phyloP scores from a whole-genome alignment of 2,888 invertebrate genomes.

The Calameuta pallipes region DNA sequence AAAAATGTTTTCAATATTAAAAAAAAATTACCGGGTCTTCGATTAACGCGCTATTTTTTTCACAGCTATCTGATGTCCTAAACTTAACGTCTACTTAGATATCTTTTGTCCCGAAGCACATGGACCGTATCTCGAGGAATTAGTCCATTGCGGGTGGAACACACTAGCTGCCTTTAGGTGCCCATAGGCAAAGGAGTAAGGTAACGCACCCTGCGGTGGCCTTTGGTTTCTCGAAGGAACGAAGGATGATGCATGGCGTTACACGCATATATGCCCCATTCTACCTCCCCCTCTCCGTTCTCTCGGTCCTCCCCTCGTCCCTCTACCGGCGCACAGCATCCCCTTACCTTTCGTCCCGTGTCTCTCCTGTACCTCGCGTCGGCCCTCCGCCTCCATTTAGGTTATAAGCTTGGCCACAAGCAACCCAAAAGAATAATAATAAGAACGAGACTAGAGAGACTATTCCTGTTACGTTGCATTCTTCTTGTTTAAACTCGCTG shows the following conservation, averaged over 20 bases:
- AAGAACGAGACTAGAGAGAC: conserved; percentile 57
- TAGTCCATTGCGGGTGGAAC: conserved; percentile 20
- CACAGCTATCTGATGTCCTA: not conserved
- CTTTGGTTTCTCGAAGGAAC: conserved; percentile 61
- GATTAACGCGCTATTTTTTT: not conserved
- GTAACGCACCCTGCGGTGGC: conserved; percentile 64
- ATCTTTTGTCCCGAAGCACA: not conserved
- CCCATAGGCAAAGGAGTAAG: conserved; percentile 56
- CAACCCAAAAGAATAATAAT: conserved; percentile 56
- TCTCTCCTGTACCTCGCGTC: conserved; percentile 30
- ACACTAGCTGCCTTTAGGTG: conserved; percentile 26
- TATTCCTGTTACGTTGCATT: conserved; percentile 65
- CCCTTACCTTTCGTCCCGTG: conserved; percentile 31
- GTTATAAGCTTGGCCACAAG: conserved; percentile 43
- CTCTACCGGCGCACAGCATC: conserved; percentile 8
- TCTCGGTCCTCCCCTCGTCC: conserved; percentile 10
- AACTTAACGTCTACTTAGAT: not conserved
- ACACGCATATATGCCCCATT: conserved; percentile 56
- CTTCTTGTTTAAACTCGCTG: conserved; percentile 60
- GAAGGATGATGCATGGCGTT: conserved; percentile 66
- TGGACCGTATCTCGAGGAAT: not conserved
- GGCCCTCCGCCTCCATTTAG: conserved; percentile 50
- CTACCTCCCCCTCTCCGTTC: conserved; percentile 21
- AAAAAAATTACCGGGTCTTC: not conserved
- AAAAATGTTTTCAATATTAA: not conserved